Conservation (phyloP, 1,140 invertebrate species). For the Homarus americanus region DNA sequence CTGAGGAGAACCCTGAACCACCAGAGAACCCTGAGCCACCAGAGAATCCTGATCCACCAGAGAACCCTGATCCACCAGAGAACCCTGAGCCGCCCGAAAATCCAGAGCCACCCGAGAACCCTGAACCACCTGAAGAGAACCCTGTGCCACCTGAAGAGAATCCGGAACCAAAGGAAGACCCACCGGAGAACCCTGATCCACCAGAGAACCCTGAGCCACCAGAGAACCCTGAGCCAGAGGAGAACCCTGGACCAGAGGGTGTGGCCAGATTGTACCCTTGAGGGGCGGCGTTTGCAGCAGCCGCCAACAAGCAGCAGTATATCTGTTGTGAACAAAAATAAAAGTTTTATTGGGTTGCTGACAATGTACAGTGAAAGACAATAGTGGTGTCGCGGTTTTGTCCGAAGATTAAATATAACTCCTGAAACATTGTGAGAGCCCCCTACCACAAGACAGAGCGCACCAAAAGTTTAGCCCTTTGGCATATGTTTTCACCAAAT, state of each 20-base stretch:
- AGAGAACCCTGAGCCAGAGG: neutral
- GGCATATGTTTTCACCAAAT: too few relatives aligned
- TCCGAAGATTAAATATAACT: too few relatives aligned
- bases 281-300: neutral
- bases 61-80: too few relatives aligned
- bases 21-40: neutral
- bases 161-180: neutral
- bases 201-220: neutral
- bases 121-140: neutral
- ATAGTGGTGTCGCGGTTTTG: neutral
- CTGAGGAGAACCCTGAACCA: neutral
- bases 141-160: neutral
- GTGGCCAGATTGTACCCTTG: too few relatives aligned
- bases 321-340: neutral
- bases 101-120: neutral
- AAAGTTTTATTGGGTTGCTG: neutral
- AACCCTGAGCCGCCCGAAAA: too few relatives aligned
- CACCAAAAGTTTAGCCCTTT: too few relatives aligned
- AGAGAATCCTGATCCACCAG: neutral
- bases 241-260: neutral
- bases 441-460: too few relatives aligned
- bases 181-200: too few relatives aligned
- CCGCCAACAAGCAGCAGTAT: too few relatives aligned
- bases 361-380: neutral
- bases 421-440: too few relatives aligned